Base-by-base conservation (phyloP, 2,888 invertebrate genomes). In the Hipparchia semele region DNA sequence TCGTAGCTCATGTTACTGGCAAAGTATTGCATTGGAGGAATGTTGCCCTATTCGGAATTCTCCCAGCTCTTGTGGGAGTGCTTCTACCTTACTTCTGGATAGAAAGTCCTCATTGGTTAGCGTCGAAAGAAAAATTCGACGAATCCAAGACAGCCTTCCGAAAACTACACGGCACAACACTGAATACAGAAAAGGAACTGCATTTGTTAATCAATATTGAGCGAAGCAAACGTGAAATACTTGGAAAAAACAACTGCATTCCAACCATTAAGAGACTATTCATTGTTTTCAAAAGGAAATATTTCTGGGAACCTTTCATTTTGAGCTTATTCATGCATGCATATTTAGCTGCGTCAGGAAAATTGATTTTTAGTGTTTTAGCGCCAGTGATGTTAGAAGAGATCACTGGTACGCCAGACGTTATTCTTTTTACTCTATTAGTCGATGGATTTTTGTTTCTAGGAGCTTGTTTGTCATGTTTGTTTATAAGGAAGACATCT, bases 51-150 rank as follows among this genome's bases (percentile, higher is more conserved):
- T 62, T 79, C 3, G 78, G 77, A 10, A 71, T 76, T 1, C 61
- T 76, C 7, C 77, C 76, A 1, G 64, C 77, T 1, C 54, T 67
- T n/a, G 72, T 77, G 13, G 74, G 72, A 6, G 68, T 60, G 5
- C 9, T 79, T 1, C n/a, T 76, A 3, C 75, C 76, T 0, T 68
- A 51, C 9, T 75, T 76, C 62, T 79, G 73, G 74, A 71, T 73
- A 0, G 79, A 79, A 33, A 78, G 77, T 54, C 78, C 79, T 0
- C 74, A 75, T 2, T 79, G 79, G 79, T 12, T 79, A 9, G 79
- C 79, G 0, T 76, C 78, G 0, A 75, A 76, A 33, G 78, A 77
- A 3, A 71, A 70, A 49, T 79, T 76, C 56, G 65, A 65, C 0
- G 75, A 77, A 39, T 78, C 78, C n/a, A 59, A 60, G 0, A 33